Evolutionary conservation across 2,797 vertebrate species (phyloP).

Genomic region (Smutsia gigantea): DNA sequence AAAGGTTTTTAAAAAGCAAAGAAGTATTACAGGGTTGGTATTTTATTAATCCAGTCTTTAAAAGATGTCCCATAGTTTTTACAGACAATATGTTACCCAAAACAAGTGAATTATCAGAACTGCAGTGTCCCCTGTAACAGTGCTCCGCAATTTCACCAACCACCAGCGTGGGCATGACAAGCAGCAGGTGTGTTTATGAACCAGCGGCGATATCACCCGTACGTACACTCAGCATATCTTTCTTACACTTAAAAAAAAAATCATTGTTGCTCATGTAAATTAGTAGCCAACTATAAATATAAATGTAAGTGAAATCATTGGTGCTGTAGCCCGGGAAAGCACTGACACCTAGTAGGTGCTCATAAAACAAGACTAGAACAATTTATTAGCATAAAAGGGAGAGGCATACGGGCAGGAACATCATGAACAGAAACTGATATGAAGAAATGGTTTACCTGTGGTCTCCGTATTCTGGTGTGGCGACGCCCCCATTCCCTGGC

Average conservation of each 20-base stretch:
- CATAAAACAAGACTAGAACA: neutral
- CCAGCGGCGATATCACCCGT: neutral
- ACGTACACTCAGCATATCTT: neutral
- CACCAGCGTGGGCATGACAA: too few species aligned
- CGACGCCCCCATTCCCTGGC: accelerated
- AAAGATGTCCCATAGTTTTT: neutral
- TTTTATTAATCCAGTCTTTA: neutral
- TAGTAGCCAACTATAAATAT: neutral
- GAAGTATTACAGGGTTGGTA: neutral
- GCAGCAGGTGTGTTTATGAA: accelerated
- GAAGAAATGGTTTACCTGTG: neutral
- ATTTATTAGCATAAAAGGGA: neutral
- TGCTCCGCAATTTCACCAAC: neutral
- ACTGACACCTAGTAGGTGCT: neutral
- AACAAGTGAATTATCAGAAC: neutral
- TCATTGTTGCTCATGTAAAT: neutral
- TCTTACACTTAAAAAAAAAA: neutral
- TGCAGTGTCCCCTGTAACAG: accelerated
- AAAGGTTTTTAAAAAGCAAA: neutral
- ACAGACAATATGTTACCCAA: accelerated
- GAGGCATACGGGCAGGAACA: too few species aligned
- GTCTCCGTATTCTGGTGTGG: neutral
- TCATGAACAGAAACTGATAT: accelerated
- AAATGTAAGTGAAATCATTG: neutral
- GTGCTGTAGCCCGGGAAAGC: neutral